Percentiles rank a stretch among this genome's conserved stretches.
These are phyloP conservation scores for Callipepla squamata DNA, from an alignment of 2,113 vertebrate species.

Conservation along the genomic window DNA sequence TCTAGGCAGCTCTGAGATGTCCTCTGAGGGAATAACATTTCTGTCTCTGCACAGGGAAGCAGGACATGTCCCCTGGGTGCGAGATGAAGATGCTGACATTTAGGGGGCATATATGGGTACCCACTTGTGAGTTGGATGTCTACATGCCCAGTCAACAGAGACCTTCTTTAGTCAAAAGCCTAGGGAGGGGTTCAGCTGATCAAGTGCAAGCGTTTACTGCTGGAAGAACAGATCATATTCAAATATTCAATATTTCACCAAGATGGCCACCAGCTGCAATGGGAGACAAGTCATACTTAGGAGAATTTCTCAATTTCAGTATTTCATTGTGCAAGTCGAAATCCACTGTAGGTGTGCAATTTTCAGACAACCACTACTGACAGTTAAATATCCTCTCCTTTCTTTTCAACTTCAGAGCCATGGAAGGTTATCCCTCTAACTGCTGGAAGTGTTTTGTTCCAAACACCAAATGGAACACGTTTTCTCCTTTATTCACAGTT, in stretches of 20 bases:
- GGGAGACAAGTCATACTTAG: rapidly evolving
- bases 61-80: background rate
- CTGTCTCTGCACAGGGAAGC: rapidly evolving
- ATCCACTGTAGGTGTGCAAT: background rate
- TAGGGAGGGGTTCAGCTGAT: background rate
- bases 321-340: background rate
- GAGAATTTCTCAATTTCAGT: background rate
- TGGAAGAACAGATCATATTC: background rate
- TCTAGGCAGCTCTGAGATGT: background rate
- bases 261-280: background rate
- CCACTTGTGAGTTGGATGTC: background rate
- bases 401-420: background rate
- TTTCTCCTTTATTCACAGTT: background rate
- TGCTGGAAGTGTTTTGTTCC: background rate
- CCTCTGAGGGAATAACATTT: background rate
- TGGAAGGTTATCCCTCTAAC: background rate
- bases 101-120: background rate
- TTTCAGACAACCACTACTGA: background rate
- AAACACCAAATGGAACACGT: background rate
- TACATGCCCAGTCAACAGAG: background rate
- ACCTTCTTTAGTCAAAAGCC: background rate
- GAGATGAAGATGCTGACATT: background rate
- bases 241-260: background rate
- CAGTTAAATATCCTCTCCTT: background rate
- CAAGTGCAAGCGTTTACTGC: rapidly evolving